Conservation (phyloP, 2,797 vertebrate genomes). For the Cichlasoma orientale region DNA sequence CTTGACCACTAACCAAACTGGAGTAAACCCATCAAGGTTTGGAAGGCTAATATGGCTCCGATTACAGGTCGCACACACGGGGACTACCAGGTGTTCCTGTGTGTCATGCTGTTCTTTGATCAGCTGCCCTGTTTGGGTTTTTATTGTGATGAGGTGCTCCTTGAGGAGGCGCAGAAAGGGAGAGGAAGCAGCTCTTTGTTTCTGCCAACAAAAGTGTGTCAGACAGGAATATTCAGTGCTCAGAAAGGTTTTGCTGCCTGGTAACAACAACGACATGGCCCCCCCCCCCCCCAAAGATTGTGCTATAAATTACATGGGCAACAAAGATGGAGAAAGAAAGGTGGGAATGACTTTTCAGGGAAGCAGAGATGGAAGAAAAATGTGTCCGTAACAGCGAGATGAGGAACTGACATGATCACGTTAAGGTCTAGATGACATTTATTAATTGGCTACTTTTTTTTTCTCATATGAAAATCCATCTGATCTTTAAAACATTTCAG, state of each 20-base stretch:
- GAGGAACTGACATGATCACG: neutral
- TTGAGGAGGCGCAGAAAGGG: slow-evolving; percentile 23
- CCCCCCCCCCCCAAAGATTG: neutral
- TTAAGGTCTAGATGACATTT: neutral
- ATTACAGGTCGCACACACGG: neutral
- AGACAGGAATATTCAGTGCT: slow-evolving; percentile 41
- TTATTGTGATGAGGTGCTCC: slow-evolving; percentile 23
- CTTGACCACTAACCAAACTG: neutral
- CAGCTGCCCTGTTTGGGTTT: slow-evolving; percentile 17
- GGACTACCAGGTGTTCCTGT: neutral
- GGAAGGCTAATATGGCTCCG: neutral
- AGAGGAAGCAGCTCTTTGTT: slow-evolving; percentile 48
- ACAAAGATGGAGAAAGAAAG: neutral
- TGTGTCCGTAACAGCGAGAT: slow-evolving; percentile 5
- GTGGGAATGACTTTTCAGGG: neutral
- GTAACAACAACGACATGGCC: slow-evolving; percentile 15
- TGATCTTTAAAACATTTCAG: neutral
- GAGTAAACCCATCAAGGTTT: neutral
- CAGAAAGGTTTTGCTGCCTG: slow-evolving; percentile 27
- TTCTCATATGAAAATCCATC: neutral
- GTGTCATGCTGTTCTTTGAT: slow-evolving; percentile 18
- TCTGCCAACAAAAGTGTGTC: slow-evolving; percentile 53
- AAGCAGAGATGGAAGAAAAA: neutral
- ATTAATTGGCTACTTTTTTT: slow-evolving; percentile 12
- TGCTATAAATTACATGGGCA: neutral